Percentiles rank a stretch among this genome's conserved stretches.
phyloP scores from a whole-genome alignment of 2,797 vertebrate genomes.

The Tragelaphus oryx region DNA sequence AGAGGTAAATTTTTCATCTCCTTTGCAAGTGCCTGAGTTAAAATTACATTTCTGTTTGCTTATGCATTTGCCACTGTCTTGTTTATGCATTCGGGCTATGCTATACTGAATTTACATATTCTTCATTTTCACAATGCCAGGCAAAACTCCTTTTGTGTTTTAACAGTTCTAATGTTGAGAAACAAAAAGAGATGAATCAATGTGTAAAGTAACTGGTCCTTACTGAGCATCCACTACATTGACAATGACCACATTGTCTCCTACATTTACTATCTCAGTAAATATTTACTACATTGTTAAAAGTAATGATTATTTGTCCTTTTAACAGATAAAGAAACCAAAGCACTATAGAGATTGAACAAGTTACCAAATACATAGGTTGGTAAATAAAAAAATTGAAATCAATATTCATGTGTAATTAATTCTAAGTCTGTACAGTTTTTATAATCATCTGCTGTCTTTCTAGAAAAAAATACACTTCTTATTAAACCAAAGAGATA shows the following conservation, averaged over 20 bases:
- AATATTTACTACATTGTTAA: background rate
- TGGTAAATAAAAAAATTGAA: background rate
- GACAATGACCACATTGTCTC: rapidly evolving
- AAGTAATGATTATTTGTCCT: background rate
- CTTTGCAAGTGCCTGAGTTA: background rate
- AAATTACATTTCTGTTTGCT: background rate
- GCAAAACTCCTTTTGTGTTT: background rate
- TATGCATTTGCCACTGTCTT: background rate
- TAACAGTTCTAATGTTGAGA: background rate
- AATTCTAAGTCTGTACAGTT: too few species aligned
- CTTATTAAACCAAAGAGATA: background rate
- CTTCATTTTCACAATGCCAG: background rate
- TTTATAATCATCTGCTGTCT: background rate
- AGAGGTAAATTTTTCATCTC: background rate
- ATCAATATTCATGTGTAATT: background rate
- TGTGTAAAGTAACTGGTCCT: background rate
- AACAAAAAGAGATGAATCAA: rapidly evolving
- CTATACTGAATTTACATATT: background rate
- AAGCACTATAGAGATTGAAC: background rate
- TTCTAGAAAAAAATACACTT: background rate
- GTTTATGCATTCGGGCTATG: rapidly evolving
- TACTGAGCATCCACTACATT: background rate
- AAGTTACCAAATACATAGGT: background rate
- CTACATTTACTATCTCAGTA: background rate
- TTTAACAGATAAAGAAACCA: background rate